Percentiles rank a stretch among this genome's conserved stretches.
Evolutionary conservation across 2,888 invertebrate genomes (phyloP).

Genomic region (Tanytarsus gracilentus): DNA sequence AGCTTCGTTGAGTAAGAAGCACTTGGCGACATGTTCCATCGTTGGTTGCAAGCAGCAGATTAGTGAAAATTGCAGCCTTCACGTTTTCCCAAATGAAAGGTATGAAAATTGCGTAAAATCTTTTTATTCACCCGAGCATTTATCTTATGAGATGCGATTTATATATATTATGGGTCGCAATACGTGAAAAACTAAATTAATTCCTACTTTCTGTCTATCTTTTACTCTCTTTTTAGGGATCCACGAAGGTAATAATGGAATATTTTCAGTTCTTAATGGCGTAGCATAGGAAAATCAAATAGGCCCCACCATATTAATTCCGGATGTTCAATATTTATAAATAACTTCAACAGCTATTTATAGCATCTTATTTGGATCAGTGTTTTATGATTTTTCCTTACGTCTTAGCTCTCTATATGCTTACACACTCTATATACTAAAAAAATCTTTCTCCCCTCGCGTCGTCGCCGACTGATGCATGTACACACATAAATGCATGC

Average conservation of each 20-base stretch:
- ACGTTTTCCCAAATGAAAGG: slow-evolving; percentile 29
- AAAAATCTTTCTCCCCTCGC: not conserved
- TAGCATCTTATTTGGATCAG: slow-evolving; percentile 19
- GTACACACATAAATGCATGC: not conserved
- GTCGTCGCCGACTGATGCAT: slow-evolving; percentile 10
- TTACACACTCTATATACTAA: not conserved
- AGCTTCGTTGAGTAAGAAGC: slow-evolving; percentile 23
- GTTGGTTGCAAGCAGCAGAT: slow-evolving; percentile 15
- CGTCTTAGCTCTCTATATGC: not conserved
- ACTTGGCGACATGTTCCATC: slow-evolving; percentile 15
- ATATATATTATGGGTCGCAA: not conserved
- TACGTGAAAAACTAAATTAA: no score
- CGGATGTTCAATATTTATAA: slow-evolving; percentile 26
- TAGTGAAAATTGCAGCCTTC: slow-evolving; percentile 1
- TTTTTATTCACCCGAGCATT: not conserved
- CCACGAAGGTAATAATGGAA: slow-evolving; percentile 18
- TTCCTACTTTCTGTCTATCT: not conserved
- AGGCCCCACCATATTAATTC: slow-evolving; percentile 16
- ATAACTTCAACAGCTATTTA: slow-evolving; percentile 25
- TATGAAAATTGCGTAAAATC: slow-evolving; percentile 20
- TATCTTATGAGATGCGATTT: not conserved
- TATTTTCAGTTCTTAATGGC: not conserved
- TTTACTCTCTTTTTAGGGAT: slow-evolving; percentile 17
- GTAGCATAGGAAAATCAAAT: not conserved
- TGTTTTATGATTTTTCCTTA: slow-evolving; percentile 14